Conservation (phyloP, 2,888 invertebrate species). For the Mimachlamys varia region DNA sequence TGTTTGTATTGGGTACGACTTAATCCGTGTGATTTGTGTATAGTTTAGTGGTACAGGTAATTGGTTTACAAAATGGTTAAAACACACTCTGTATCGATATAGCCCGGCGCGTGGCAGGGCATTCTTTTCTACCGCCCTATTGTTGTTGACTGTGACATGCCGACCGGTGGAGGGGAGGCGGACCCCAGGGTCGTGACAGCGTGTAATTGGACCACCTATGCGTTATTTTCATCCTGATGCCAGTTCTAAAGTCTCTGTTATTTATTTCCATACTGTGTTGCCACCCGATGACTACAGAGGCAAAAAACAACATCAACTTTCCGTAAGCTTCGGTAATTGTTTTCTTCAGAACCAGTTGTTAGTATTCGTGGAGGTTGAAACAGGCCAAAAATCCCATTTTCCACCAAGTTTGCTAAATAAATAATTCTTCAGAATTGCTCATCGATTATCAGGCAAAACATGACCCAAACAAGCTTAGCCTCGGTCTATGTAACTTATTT, state of each 20-base stretch:
- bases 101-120: slow-evolving; percentile 1
- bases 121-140: not conserved
- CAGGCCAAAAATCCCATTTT: not conserved
- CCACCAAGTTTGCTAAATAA: slow-evolving; percentile 5
- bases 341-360: not conserved
- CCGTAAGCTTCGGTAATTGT: slow-evolving; percentile 12
- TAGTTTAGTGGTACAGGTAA: not conserved
- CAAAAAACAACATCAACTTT: slow-evolving; percentile 18
- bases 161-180: not conserved
- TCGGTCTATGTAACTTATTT: not conserved
- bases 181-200: slow-evolving; percentile 12
- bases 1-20: slow-evolving; percentile 19
- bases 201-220: slow-evolving; percentile 24
- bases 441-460: not conserved
- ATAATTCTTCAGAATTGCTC: not conserved
- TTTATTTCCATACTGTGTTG: not conserved
- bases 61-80: slow-evolving; percentile 29
- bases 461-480: not conserved
- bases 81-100: slow-evolving; percentile 17
- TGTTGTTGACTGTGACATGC: slow-evolving; percentile 28
- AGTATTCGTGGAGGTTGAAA: slow-evolving; percentile 7
- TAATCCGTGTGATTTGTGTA: slow-evolving; percentile 17
- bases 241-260: slow-evolving; percentile 21
- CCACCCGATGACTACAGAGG: not conserved
- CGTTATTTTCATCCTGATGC: slow-evolving; percentile 13